Evolutionary conservation across 2,797 vertebrate species (phyloP), one percentile per base, ranked within the genome.

Genomic region (Schizopygopsis pylzovi): DNA sequence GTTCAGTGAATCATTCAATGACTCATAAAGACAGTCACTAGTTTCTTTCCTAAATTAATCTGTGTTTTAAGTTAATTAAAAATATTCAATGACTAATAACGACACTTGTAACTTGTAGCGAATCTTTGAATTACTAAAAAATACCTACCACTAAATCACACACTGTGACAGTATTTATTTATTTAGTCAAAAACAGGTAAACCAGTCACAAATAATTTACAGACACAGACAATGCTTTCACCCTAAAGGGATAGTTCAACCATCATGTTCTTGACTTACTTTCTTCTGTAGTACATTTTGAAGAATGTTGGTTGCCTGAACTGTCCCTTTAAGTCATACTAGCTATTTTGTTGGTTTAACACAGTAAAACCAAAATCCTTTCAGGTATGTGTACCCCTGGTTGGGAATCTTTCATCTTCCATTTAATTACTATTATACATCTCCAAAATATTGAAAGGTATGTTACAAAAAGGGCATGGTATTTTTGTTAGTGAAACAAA

Each of bases 401-500:
- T 77, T 77, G 49, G 18, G 2, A 22, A 22, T 37, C 18, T 37
- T 76, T 54, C 20, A n/a, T n/a, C 56, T n/a, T 28, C 25, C 73
- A 54, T 76, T 76, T 76, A 10, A 76, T 76, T 39, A 41, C 22
- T 20, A 25, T 43, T n/a, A 39, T 41, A 25, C 20, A 79, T 61
- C 22, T 79, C 7, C 3, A 79, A 61, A 61, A 77, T 56, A 37
- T 37, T 15, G n/a, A 56, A 56, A n/a, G 11, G 52, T 59, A n/a
- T 28, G n/a, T n/a, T 63, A 63, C n/a, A 25, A 25, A 63, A 39
- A 77, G 28, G 37, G 28, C 33, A 59, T 37, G 70, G 63, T 70
- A 52, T 15, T 67, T 84, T 59, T 56, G 25, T 25, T 56, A 37
- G 39, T 45, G n/a, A 49, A 86, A 81, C 39, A 41, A 39, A n/a